phyloP scores from a whole-genome alignment of 2,797 vertebrate species.

The Erethizon dorsatum region DNA sequence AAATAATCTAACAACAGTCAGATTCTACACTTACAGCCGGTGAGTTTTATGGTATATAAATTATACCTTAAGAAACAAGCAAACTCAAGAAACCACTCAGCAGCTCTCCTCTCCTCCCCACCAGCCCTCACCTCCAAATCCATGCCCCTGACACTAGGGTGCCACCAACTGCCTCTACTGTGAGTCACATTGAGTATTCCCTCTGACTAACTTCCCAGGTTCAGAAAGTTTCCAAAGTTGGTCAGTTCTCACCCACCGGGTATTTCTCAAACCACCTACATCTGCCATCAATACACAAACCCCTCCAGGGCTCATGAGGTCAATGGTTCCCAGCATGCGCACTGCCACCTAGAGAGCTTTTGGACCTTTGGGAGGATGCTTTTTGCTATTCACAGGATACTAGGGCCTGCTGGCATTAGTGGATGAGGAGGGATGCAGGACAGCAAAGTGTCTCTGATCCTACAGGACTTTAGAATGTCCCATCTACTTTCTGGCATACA shows the following conservation, averaged over 20 bases:
- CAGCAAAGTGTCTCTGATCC: neutral
- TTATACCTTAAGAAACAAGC: neutral
- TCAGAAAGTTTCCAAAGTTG: neutral
- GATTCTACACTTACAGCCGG: neutral
- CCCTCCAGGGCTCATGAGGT: neutral
- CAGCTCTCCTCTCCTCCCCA: neutral
- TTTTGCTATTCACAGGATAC: neutral
- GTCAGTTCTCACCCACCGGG: neutral
- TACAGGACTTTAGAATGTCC: neutral
- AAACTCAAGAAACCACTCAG: neutral
- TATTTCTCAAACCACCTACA: neutral
- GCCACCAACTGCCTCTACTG: neutral
- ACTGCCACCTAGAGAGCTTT: neutral
- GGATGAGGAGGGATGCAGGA: too few species aligned
- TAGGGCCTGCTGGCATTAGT: neutral
- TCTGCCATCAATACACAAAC: fast-evolving
- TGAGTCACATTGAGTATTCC: neutral
- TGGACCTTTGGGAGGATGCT: fast-evolving
- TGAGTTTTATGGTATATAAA: neutral
- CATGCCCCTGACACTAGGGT: neutral
- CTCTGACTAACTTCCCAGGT: neutral
- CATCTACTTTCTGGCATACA: fast-evolving
- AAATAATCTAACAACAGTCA: neutral
- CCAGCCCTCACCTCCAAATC: too few species aligned
- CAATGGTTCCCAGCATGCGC: neutral